Evolutionary conservation across 2,113 vertebrate genomes (phyloP).

Genomic region (Opisthocomus hoazin): DNA sequence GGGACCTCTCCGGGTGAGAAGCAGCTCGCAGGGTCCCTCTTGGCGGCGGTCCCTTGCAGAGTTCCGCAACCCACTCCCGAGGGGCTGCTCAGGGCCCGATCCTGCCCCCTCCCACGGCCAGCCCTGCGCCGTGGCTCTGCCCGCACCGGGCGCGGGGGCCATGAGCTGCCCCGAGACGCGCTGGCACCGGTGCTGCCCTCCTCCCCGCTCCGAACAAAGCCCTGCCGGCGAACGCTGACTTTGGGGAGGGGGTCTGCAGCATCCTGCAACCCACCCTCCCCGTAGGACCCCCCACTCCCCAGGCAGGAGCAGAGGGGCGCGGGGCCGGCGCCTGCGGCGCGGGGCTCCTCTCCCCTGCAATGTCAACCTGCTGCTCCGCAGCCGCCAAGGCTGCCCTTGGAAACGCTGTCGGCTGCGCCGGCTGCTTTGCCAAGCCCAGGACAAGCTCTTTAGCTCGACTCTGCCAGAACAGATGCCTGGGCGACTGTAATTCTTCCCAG

Average conservation of each 20-base stretch:
- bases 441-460: conserved; percentile 48
- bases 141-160: neutral
- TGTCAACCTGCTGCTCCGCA: conserved; percentile 52
- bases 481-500: conserved; percentile 42
- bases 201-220: neutral
- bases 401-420: conserved; percentile 40
- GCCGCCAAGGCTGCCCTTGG: conserved; percentile 57
- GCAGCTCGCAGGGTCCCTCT: neutral
- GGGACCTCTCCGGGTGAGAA: neutral
- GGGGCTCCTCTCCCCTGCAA: conserved; percentile 29
- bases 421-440: conserved; percentile 54
- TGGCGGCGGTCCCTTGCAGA: neutral
- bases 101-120: neutral
- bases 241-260: neutral
- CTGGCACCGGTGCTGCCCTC: neutral
- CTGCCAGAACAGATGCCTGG: conserved; percentile 58
- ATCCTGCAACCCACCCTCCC: neutral
- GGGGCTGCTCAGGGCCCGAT: neutral
- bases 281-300: neutral
- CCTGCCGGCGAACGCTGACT: neutral
- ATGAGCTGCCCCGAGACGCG: fast-evolving
- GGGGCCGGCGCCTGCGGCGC: neutral
- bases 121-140: neutral
- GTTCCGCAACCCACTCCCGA: neutral
- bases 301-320: neutral